phyloP scores from a whole-genome alignment of 2,113 vertebrate genomes.

The Centropus bengalensis region DNA sequence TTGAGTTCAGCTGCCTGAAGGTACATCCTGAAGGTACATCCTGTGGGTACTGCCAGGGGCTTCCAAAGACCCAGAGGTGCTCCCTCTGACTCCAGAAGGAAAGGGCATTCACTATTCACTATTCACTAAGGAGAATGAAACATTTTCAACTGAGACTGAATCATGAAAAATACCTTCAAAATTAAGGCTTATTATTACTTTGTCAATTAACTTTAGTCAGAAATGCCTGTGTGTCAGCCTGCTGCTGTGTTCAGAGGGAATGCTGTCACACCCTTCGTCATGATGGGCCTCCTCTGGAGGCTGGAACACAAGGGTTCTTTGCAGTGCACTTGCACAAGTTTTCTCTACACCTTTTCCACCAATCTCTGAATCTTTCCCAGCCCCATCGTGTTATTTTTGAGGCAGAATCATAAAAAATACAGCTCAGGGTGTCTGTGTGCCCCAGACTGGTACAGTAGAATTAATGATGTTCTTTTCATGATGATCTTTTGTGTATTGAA shows the following conservation, averaged over 20 bases:
- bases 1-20: neutral
- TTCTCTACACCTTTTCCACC: neutral
- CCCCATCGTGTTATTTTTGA: neutral
- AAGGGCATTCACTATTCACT: neutral
- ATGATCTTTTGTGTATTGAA: neutral
- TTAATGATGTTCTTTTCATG: neutral
- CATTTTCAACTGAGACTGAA: neutral
- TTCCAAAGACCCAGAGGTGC: neutral
- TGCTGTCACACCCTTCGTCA: no score
- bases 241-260: neutral
- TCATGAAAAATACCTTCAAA: neutral
- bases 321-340: neutral
- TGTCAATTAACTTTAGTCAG: neutral
- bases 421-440: neutral
- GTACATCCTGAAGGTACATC: no score
- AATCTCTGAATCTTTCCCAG: neutral
- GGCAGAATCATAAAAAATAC: neutral
- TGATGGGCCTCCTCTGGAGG: neutral
- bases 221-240: neutral
- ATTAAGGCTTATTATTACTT: neutral
- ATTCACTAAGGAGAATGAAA: neutral
- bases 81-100: neutral
- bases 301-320: neutral
- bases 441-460: neutral
- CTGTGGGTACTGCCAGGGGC: neutral